Conservation (phyloP, 2,113 vertebrate species). For the Castor canadensis region DNA sequence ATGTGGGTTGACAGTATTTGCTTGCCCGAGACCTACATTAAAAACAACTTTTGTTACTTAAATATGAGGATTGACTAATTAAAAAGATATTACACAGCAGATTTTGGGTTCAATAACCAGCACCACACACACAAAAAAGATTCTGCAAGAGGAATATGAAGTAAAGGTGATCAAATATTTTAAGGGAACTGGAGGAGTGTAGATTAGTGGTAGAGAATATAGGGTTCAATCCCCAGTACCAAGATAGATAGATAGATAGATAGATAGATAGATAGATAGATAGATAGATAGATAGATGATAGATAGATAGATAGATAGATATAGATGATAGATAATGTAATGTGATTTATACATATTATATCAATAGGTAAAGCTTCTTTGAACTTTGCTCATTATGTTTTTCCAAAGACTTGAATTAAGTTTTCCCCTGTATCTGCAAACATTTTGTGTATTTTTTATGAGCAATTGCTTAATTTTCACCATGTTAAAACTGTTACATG, state of each 20-base stretch:
- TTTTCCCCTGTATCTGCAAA: not conserved
- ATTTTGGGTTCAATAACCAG: too few species aligned
- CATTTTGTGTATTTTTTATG: not conserved
- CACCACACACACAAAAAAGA: too few species aligned
- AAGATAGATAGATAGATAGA: not conserved
- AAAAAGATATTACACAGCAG: constrained; percentile 3
- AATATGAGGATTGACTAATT: not conserved
- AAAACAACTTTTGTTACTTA: not conserved
- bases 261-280: not conserved
- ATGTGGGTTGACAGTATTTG: not conserved
- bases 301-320: too few species aligned
- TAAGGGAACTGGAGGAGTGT: not conserved
- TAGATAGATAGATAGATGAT: too few species aligned
- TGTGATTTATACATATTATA: too few species aligned
- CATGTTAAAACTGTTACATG: not conserved
- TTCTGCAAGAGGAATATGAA: not conserved
- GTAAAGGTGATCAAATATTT: not conserved
- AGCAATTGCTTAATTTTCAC: not conserved
- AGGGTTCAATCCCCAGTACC: not conserved
- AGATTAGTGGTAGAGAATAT: not conserved
- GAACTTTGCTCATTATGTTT: not conserved
- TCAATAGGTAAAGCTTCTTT: constrained; percentile 2
- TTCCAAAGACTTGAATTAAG: not conserved
- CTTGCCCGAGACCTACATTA: not conserved
- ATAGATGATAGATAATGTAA: too few species aligned